Percentiles rank a stretch among this genome's conserved stretches.
Evolutionary conservation across 2,113 vertebrate species (phyloP).

Genomic region (Podiceps cristatus): DNA sequence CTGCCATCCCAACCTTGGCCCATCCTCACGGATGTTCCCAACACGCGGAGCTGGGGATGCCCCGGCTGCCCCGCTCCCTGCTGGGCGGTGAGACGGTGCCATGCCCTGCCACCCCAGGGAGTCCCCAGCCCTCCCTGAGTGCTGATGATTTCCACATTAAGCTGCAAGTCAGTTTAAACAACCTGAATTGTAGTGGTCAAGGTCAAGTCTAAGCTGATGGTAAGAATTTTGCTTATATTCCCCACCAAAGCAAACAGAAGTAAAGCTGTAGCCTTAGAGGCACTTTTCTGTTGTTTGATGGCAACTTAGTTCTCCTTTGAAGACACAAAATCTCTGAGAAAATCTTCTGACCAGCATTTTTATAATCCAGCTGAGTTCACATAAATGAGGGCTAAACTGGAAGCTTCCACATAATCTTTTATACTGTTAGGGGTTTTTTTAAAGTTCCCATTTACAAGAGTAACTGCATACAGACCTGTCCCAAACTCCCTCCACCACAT

Average conservation of each 20-base stretch:
- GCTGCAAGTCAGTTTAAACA: not conserved
- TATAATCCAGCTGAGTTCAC: not conserved
- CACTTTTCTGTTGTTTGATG: not conserved
- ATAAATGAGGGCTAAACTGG: not conserved
- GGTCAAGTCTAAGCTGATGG: not conserved
- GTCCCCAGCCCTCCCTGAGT: not conserved
- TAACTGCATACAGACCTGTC: not conserved
- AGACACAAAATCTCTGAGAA: not conserved
- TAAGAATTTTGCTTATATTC: not conserved
- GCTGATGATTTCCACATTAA: rapidly evolving
- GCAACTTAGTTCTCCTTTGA: not conserved
- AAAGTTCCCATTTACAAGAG: not conserved
- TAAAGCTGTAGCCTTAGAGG: not conserved
- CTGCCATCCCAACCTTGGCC: not conserved
- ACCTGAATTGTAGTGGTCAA: not conserved
- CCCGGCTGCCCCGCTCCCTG: rapidly evolving
- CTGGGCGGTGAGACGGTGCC: too few species aligned
- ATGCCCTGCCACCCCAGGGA: not conserved
- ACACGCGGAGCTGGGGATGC: not conserved
- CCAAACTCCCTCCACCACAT: not conserved
- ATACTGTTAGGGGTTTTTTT: not conserved
- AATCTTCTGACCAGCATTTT: not conserved
- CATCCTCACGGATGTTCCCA: not conserved
- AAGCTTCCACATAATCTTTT: not conserved
- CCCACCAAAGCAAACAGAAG: not conserved